Base-by-base conservation (phyloP, 2,888 invertebrate species). In the Ophraella communa region DNA sequence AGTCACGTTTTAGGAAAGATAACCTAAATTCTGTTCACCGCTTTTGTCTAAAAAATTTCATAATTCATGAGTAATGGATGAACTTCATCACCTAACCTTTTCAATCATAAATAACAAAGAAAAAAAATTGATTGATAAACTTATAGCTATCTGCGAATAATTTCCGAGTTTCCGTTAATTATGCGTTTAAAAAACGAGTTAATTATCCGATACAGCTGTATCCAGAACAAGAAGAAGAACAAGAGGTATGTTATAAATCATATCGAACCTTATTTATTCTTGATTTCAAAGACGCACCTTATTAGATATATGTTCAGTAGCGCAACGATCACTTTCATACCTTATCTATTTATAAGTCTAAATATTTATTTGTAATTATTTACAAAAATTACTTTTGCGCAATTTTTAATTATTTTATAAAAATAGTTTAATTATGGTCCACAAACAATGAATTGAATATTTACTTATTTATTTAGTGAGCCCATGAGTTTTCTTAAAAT, bases 81-180 rank as follows among this genome's bases (percentile, higher is more conserved):
- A 51, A 20, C 27, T 27, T 51, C 49, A 51, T 51, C 49, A 51
- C 49, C 49, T 51, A 24, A 51, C 24, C 27, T 51, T 3, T n/a
- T n/a, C 51, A 18, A 39, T 42, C 59, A 59, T 59, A 59, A 59
- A 59, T 51, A 27, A 51, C 7, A 51, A 51, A 23, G n/a, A n/a
- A n/a, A n/a, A n/a, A n/a, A n/a, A 42, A 51, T 24, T 59, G 59
- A 59, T 59, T 59, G 51, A 59, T 59, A 39, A 59, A 51, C 39
- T n/a, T 5, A 33, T 17, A 20, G 33, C 35, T 49, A 58, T 58
- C 58, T 58, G 49, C 58, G 58, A 49, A 58, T 58, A 47, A 11
- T 49, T 58, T 58, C 58, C 58, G 49, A 20, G 47, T 44, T 59
- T 39, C 59, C 39, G 59, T 59, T 59, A 59, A 59, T 59, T 59